Conservation (phyloP, 2,888 invertebrate species). For the Rhimphoctona megacephalus region DNA sequence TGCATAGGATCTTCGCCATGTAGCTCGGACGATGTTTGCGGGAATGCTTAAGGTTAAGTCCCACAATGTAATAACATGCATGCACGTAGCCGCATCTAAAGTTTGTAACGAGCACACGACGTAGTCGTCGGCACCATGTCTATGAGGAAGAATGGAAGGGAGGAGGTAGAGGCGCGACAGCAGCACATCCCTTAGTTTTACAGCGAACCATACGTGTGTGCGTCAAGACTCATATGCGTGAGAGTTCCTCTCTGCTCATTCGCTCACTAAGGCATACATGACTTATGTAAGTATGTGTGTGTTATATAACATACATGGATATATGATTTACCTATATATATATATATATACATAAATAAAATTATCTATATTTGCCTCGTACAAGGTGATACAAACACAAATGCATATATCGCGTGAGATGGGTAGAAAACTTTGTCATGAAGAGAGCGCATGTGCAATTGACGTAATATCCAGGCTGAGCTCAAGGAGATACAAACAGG, state of each 20-base stretch:
- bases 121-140: constrained; percentile 47
- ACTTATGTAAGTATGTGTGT: not conserved
- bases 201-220: constrained; percentile 46
- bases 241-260: constrained; percentile 36
- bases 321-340: too few relatives aligned
- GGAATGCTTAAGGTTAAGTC: constrained; percentile 76
- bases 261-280: constrained; percentile 23
- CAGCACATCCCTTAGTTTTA: constrained; percentile 39
- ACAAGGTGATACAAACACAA: constrained; percentile 4
- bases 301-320: not conserved
- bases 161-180: constrained; percentile 14
- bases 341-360: not conserved
- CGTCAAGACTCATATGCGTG: constrained; percentile 37
- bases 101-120: constrained; percentile 77
- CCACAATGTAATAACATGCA: constrained; percentile 78
- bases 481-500: constrained; percentile 73
- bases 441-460: constrained; percentile 69
- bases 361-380: not conserved
- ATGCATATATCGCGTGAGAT: not conserved
- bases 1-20: constrained; percentile 66
- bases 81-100: constrained; percentile 75
- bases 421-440: constrained; percentile 74
- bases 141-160: constrained; percentile 15
- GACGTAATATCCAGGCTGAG: constrained; percentile 75
- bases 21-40: constrained; percentile 73